A percentile compares a stretch with the other conserved stretches of the same genome.
phyloP scores from a whole-genome alignment of 2,888 invertebrate species.

The Harpalus rufipes region DNA sequence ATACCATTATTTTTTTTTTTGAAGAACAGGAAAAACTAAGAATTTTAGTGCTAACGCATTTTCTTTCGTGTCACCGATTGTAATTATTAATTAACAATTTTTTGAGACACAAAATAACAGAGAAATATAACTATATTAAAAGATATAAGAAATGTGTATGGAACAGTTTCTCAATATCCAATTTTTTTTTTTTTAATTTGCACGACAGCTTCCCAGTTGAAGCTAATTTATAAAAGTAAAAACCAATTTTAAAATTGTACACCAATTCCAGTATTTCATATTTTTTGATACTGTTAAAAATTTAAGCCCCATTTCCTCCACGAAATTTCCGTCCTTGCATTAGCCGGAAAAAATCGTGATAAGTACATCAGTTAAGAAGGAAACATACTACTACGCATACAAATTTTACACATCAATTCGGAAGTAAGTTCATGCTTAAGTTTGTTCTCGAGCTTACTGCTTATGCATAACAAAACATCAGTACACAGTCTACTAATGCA shows the following conservation, averaged over 20 bases:
- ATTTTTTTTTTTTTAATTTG: too few relatives aligned
- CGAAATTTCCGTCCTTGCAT: slow-evolving; percentile 31
- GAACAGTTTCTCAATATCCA: background rate
- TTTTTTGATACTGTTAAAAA: background rate
- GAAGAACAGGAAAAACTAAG: too few relatives aligned
- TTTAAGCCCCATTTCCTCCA: slow-evolving; percentile 31
- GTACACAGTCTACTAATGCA: slow-evolving; percentile 48
- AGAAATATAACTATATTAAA: background rate
- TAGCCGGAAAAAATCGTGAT: background rate
- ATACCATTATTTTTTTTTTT: too few relatives aligned
- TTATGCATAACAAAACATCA: slow-evolving; percentile 20
- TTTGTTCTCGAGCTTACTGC: slow-evolving; percentile 23
- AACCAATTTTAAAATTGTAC: slow-evolving; percentile 9
- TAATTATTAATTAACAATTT: background rate
- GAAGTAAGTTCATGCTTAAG: slow-evolving; percentile 16
- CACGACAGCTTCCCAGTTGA: background rate
- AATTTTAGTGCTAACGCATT: too few relatives aligned
- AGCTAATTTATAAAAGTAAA: background rate
- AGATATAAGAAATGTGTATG: background rate
- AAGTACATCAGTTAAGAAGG: background rate
- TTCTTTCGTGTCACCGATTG: too few relatives aligned
- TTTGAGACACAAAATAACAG: background rate
- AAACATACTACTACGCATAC: slow-evolving; percentile 42
- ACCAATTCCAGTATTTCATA: slow-evolving; percentile 3
- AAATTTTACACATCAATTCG: slow-evolving; percentile 39